Conservation (phyloP, 2,797 vertebrate species). For the Syndactyla subalaris region DNA sequence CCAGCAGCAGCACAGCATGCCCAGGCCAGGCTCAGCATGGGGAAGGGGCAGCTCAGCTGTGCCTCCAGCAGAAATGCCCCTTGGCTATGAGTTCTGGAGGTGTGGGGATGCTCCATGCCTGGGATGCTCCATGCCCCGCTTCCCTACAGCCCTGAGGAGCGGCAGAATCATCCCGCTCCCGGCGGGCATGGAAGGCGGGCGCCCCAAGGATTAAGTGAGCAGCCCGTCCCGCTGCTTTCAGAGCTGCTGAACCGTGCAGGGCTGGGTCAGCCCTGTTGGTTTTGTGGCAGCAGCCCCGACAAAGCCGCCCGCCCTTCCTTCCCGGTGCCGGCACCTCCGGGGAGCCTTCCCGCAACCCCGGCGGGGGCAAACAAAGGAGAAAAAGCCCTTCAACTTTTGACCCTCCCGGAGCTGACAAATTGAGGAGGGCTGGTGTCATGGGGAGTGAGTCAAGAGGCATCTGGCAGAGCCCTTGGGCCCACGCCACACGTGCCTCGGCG, state of each 20-base stretch:
- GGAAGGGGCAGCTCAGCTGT: neutral
- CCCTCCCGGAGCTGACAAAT: slow-evolving; percentile 15
- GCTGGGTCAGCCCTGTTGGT: slow-evolving; percentile 8
- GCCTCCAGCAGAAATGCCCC: too few relatives aligned
- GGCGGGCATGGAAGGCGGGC: slow-evolving; percentile 4
- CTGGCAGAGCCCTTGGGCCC: neutral
- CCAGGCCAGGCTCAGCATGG: neutral
- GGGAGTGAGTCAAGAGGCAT: slow-evolving; percentile 19
- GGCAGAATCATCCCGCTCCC: slow-evolving; percentile 10
- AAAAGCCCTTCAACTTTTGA: slow-evolving; percentile 52
- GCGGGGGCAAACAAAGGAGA: neutral
- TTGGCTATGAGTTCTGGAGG: too few relatives aligned
- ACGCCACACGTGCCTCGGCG: neutral
- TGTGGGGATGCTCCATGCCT: too few relatives aligned
- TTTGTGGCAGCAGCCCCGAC: neutral
- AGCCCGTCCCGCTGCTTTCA: slow-evolving; percentile 20
- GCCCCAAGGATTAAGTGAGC: slow-evolving; percentile 30
- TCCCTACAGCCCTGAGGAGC: neutral
- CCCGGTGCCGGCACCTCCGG: neutral
- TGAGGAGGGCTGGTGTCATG: neutral
- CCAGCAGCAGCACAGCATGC: neutral
- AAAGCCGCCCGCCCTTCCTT: neutral
- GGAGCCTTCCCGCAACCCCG: neutral
- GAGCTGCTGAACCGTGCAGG: slow-evolving; percentile 34
- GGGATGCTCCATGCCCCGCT: neutral